Percentiles rank a stretch among this genome's conserved stretches.
Evolutionary conservation across 2,888 invertebrate genomes (phyloP).

Genomic region (Hyposoter didymator): DNA sequence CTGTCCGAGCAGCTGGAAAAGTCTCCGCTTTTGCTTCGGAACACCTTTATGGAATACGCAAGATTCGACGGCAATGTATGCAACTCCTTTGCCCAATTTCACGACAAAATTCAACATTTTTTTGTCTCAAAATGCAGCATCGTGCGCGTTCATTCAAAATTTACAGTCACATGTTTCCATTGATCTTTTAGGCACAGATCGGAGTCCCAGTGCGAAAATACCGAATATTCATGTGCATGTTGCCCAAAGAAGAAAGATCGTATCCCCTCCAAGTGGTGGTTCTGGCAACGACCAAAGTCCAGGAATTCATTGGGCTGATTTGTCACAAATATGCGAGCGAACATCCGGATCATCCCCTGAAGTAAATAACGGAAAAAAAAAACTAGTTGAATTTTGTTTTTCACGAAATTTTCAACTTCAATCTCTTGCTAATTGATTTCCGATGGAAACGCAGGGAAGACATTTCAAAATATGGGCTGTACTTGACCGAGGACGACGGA

Average conservation of each 20-base stretch:
- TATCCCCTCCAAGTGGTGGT: slow-evolving; percentile 94
- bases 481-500: slow-evolving; percentile 98
- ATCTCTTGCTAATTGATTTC: slow-evolving; percentile 19
- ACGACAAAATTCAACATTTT: not conserved
- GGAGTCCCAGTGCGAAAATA: slow-evolving; percentile 93
- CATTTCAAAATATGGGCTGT: slow-evolving; percentile 92
- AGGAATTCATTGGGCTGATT: slow-evolving; percentile 96
- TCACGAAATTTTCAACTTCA: not conserved
- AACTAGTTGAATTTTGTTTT: not conserved
- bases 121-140: not conserved
- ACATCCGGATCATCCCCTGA: slow-evolving; percentile 82
- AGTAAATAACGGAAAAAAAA: slow-evolving; percentile 75
- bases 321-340: slow-evolving; percentile 90
- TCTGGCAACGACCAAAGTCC: slow-evolving; percentile 93
- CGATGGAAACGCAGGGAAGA: slow-evolving; percentile 82
- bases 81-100: slow-evolving; percentile 4
- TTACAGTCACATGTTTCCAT: not conserved
- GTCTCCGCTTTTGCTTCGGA: slow-evolving; percentile 91
- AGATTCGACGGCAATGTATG: slow-evolving; percentile 93
- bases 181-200: slow-evolving; percentile 87
- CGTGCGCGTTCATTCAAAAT: not conserved
- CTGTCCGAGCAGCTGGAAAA: slow-evolving; percentile 91
- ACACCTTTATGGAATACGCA: slow-evolving; percentile 95
- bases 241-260: slow-evolving; percentile 91
- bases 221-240: slow-evolving; percentile 95